Evolutionary conservation across 1,140 invertebrate species (phyloP).

Genomic region (Drosophila sturtevanti): DNA sequence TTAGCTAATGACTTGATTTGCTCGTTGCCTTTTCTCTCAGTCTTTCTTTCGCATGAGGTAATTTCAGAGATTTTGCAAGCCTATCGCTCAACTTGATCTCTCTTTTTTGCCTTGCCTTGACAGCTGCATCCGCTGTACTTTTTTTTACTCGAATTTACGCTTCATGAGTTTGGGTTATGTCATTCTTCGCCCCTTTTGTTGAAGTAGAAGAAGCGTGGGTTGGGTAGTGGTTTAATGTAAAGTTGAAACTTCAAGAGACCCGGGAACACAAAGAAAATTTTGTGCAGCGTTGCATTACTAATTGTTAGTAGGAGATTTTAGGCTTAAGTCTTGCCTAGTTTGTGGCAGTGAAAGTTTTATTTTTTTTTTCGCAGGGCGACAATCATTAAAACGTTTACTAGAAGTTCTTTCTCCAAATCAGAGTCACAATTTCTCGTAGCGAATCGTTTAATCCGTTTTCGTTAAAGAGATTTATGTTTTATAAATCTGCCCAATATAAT

Average conservation of each 20-base stretch:
- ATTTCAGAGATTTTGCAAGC: slow-evolving; percentile 68
- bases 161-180: slow-evolving; percentile 70
- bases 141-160: slow-evolving; percentile 41
- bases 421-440: no score
- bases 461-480: no score
- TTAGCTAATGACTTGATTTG: slow-evolving; percentile 54
- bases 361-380: not conserved
- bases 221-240: slow-evolving; percentile 5
- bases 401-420: no score
- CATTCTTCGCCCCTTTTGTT: slow-evolving; percentile 26
- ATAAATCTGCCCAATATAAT: no score
- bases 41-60: slow-evolving; percentile 45
- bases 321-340: slow-evolving; percentile 22
- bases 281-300: slow-evolving; percentile 78
- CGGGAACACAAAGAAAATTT: slow-evolving; percentile 51
- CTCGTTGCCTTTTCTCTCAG: slow-evolving; percentile 24
- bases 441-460: no score
- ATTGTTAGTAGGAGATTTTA: slow-evolving; percentile 37
- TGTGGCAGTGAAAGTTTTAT: slow-evolving; percentile 62
- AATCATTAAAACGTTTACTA: not conserved
- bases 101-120: slow-evolving; percentile 43
- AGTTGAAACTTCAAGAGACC: slow-evolving; percentile 44
- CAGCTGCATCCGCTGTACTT: slow-evolving; percentile 40
- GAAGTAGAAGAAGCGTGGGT: slow-evolving; percentile 16
- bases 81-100: slow-evolving; percentile 75